Evolutionary conservation across 2,113 vertebrate genomes (phyloP).

Genomic region (Shinisaurus crocodilurus): DNA sequence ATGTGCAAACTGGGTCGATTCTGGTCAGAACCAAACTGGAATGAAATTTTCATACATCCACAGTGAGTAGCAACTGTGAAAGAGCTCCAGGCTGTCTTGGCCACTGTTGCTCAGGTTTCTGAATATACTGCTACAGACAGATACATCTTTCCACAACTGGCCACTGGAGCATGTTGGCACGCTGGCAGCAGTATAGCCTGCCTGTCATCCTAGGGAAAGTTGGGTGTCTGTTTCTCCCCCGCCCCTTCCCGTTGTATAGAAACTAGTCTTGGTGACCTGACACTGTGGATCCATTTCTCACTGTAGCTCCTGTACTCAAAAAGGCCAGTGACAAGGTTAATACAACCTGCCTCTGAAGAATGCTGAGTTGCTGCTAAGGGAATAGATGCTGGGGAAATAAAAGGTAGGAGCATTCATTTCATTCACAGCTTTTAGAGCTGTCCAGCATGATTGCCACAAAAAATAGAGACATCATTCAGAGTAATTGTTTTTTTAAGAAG

Average conservation of each 20-base stretch:
- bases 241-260: neutral
- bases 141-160: neutral
- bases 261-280: neutral
- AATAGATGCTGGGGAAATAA: constrained; percentile 40
- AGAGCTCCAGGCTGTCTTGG: neutral
- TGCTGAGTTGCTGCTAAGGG: constrained; percentile 56
- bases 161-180: neutral
- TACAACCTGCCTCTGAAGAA: constrained; percentile 15
- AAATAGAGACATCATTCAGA: constrained; percentile 42
- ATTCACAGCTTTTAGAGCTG: rapidly evolving
- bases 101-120: neutral
- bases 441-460: constrained; percentile 51
- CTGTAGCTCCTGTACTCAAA: neutral
- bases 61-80: neutral
- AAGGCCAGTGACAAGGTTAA: constrained; percentile 19
- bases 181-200: neutral
- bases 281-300: neutral
- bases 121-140: neutral
- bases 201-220: neutral
- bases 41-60: too few species aligned
- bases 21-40: too few species aligned
- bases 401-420: constrained; percentile 24
- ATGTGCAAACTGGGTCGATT: too few species aligned
- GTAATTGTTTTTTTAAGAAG: constrained; percentile 32
- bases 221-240: too few species aligned